Evolutionary conservation across 1,140 invertebrate species (phyloP), one percentile per base, ranked within the genome.

Genomic region (Drosophila subobscura): DNA sequence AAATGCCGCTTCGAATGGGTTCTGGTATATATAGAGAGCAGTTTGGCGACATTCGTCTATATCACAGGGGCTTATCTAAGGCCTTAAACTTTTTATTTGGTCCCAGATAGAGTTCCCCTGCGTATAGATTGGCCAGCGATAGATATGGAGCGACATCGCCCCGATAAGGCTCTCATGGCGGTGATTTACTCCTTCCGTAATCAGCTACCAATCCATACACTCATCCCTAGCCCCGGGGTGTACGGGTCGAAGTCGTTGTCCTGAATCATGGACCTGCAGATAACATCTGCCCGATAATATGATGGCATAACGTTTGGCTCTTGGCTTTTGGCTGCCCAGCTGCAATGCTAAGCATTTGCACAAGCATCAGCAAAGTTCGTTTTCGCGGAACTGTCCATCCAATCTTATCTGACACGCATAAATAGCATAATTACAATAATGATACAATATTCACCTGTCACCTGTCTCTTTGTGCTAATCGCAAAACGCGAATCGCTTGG

Each of bases 81-180:
- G 50, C 65, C 66, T 79, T 70, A 72, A 72, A 67, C 42, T 54
- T 83, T 86, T 88, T 83, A 88, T 86, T 89, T 76, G 12, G 66
- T 50, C 37, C 83, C 56, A 83, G 83, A 86, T 88, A 83, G 72
- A 53, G 71, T 45, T 20, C 41, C 57, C 55, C 60, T 22, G 44
- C 33, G 55, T 59, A 72, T 74, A 86, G 77, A 88, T 86, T 81
- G 81, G 46, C 23, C 58, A 37, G 45, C 46, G 61, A 80, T 81
- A 73, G 68, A 57, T 41, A 50, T 20, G 27, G 3, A 7, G 33
- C 49, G 51, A 71, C 50, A 55, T 40, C n/a, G 37, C 20, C 5
- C 14, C 25, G 78, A 85, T 86, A 86, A 70, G 59, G 40, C 25
- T 14, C 5, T 6, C 6, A 29, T 56, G 46, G 29, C 64, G 64